Percentiles rank a stretch among this genome's conserved stretches.
These are phyloP conservation scores for Falco punctatus DNA, from an alignment of 2,113 vertebrate genomes.

Conservation along the genomic window DNA sequence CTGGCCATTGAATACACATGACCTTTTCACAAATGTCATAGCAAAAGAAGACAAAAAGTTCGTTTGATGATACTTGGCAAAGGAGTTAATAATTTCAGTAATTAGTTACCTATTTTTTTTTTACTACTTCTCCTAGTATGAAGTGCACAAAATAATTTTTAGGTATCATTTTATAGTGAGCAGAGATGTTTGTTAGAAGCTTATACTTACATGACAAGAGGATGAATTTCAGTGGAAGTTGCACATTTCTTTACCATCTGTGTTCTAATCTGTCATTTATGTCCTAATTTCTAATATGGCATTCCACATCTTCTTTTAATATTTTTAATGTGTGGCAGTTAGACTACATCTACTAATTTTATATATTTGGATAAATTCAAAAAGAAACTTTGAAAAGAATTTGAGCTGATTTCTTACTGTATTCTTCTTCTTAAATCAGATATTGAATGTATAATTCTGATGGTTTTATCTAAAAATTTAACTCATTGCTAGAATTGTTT, in stretches of 20 bases:
- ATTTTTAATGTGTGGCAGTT: neutral
- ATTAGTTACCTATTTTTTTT: neutral
- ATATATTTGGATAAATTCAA: neutral
- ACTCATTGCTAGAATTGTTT: neutral
- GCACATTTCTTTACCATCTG: neutral
- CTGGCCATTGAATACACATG: neutral
- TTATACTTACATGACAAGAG: neutral
- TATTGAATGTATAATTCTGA: neutral
- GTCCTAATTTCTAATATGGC: neutral
- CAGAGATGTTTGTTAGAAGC: neutral
- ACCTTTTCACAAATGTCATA: neutral
- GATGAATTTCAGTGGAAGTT: neutral
- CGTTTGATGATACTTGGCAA: neutral
- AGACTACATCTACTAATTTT: neutral
- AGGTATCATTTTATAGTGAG: neutral
- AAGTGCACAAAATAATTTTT: neutral
- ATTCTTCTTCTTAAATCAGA: neutral
- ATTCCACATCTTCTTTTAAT: neutral
- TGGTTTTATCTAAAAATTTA: neutral
- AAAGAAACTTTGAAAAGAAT: neutral
- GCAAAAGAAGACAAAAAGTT: neutral
- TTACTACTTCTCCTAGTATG: neutral
- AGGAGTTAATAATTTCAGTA: conserved; percentile 13
- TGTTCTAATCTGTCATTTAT: neutral
- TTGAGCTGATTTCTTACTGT: neutral